These are phyloP conservation scores for Heteropelma amictum DNA, from an alignment of 2,888 invertebrate genomes.

Conservation along the genomic window DNA sequence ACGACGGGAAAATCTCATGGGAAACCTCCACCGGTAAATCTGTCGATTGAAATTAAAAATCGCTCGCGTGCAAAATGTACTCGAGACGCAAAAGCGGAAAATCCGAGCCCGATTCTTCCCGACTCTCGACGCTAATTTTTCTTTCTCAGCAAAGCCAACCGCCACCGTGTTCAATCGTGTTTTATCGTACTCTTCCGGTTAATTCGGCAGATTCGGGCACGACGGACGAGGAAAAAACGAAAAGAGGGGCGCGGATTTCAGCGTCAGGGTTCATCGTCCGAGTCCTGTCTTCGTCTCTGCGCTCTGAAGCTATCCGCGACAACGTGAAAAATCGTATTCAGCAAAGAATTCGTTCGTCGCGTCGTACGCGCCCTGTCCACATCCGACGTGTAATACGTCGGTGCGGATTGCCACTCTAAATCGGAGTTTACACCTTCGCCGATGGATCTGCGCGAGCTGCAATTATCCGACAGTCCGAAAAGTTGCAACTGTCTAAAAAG, in stretches of 20 bases:
- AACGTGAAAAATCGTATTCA: conserved; percentile 48
- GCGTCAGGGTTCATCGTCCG: conserved; percentile 11
- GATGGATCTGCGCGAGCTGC: background rate
- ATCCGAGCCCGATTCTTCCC: no score
- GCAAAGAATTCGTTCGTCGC: conserved; percentile 29
- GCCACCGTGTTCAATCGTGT: conserved; percentile 45
- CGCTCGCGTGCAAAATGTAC: no score
- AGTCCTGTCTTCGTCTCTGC: conserved; percentile 15
- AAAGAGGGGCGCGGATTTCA: no score
- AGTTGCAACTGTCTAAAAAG: background rate
- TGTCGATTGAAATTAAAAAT: no score
- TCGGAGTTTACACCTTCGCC: conserved; percentile 11
- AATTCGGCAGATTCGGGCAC: conserved; percentile 8
- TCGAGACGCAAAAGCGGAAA: no score
- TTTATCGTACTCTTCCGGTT: background rate
- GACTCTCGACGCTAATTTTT: no score
- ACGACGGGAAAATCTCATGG: background rate
- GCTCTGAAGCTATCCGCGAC: conserved; percentile 37
- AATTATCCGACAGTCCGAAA: conserved; percentile 2
- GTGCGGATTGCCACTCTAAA: conserved; percentile 37
- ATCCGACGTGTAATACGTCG: conserved; percentile 24
- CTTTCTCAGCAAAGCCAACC: conserved; percentile 6
- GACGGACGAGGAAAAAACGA: background rate
- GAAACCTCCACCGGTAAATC: no score
- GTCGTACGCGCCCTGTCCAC: conserved; percentile 13